Conservation (phyloP, 2,113 vertebrate species). For the Centropus unirufus region DNA sequence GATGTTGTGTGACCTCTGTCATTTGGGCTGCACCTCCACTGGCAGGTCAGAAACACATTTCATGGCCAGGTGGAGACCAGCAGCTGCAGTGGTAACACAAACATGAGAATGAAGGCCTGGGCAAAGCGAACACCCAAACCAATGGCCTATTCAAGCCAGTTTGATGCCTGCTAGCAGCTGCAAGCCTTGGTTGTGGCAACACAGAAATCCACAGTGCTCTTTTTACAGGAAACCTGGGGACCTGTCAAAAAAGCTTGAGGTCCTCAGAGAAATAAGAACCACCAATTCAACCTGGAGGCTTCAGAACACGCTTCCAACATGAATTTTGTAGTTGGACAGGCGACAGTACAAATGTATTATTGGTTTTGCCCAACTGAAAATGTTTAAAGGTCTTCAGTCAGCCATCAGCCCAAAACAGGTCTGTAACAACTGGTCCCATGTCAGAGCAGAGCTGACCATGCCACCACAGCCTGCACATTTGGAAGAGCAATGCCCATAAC, state of each 20-base stretch:
- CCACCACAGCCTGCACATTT: neutral
- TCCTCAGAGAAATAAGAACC: neutral
- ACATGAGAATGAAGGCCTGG: neutral
- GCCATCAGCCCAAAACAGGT: neutral
- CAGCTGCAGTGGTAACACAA: neutral
- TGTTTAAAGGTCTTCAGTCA: neutral
- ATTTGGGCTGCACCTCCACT: neutral
- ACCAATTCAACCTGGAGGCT: neutral
- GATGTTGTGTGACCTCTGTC: neutral
- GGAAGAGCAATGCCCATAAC: neutral
- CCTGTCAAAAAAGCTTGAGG: neutral
- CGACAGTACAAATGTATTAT: neutral
- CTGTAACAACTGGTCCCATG: neutral
- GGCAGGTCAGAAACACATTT: neutral
- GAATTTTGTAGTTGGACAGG: neutral
- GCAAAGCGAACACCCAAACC: neutral
- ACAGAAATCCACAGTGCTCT: neutral
- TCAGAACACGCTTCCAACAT: neutral
- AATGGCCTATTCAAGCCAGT: neutral
- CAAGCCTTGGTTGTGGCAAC: neutral
- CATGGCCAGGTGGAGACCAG: neutral
- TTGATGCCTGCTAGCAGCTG: neutral
- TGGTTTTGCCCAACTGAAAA: neutral
- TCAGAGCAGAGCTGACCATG: neutral
- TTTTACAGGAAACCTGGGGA: neutral